Base-by-base conservation (phyloP, 2,888 invertebrate species). In the Steromphala cineraria region DNA sequence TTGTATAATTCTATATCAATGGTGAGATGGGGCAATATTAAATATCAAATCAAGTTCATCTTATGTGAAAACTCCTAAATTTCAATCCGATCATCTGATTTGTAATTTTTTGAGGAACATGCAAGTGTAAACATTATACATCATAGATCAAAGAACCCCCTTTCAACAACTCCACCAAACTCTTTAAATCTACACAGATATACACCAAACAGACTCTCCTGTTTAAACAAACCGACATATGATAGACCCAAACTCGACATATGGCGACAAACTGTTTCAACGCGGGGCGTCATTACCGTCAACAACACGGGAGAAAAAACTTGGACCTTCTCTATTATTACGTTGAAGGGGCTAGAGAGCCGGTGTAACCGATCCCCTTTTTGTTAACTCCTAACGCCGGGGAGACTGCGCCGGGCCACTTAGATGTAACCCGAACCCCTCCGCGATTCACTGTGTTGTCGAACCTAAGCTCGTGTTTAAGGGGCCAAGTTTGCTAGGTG, bases 381-480 rank as follows among this genome's bases (percentile, higher is more conserved):
- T 71, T 71, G 71, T 71, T 71, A 71, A 71, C 71, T 36, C 71
- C 13, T 19, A 71, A 36, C 40, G 71, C 71, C 71, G 17, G 8
- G 62, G 62, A 46, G 46, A 13, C 46, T 46, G 19, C 24, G 56
- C 8, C 56, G 19, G 24, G 56, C 24, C 56, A 56, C 19, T 56
- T 46, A 46, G 19, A n/a, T n/a, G 71, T 36, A 71, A 71, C 71
- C 28, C 40, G 71, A 36, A 71, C 36, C 31, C 36, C 31, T 71
- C 17, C 31, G 17, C 15, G n/a, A 19, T 71, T 17, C 71, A 19
- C 40, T 19, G 40, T 19, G 71, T 31, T 36, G 15, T n/a, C 36
- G 36, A 71, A 31, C 19, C 40, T 17, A 19, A 71, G 36, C 40
- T 71, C 28, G 31, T 71, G 19, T 71, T 71, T 13, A 40, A 40